These are phyloP conservation scores for Drosophila gaucha DNA, from an alignment of 2,888 invertebrate species.

Conservation along the genomic window DNA sequence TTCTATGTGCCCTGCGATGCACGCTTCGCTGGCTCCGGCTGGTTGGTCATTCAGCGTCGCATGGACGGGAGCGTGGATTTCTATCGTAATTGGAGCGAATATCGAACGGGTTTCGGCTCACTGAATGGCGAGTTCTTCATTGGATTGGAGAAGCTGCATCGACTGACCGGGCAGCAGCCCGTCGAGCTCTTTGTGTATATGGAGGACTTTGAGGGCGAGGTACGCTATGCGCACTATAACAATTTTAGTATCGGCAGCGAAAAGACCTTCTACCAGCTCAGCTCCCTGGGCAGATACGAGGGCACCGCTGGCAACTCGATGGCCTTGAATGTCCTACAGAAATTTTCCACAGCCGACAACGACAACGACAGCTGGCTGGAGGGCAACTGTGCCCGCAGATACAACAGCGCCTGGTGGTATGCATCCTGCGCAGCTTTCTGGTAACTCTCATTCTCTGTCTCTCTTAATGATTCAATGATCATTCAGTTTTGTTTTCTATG, in stretches of 20 bases:
- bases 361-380: conserved; percentile 89
- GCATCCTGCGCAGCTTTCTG: conserved; percentile 87
- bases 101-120: conserved; percentile 89
- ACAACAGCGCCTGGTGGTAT: conserved; percentile 91
- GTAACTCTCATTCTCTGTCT: conserved; percentile 70
- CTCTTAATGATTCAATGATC: neutral
- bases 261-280: conserved; percentile 87
- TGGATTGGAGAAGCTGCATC: conserved; percentile 88
- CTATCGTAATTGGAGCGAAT: conserved; percentile 87
- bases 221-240: conserved; percentile 87
- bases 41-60: conserved; percentile 89
- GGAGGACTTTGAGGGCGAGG: conserved; percentile 87
- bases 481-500: neutral
- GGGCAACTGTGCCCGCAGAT: conserved; percentile 88
- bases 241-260: conserved; percentile 88
- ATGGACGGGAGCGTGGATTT: conserved; percentile 88
- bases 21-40: conserved; percentile 87
- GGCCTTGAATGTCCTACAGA: conserved; percentile 88
- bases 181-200: conserved; percentile 87
- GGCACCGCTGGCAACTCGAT: conserved; percentile 89
- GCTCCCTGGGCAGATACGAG: conserved; percentile 87
- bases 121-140: conserved; percentile 89
- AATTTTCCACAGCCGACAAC: conserved; percentile 88
- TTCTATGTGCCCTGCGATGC: conserved; percentile 86
- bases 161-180: conserved; percentile 70